Conservation (phyloP, 2,888 invertebrate species). For the Tiphia femorata region DNA sequence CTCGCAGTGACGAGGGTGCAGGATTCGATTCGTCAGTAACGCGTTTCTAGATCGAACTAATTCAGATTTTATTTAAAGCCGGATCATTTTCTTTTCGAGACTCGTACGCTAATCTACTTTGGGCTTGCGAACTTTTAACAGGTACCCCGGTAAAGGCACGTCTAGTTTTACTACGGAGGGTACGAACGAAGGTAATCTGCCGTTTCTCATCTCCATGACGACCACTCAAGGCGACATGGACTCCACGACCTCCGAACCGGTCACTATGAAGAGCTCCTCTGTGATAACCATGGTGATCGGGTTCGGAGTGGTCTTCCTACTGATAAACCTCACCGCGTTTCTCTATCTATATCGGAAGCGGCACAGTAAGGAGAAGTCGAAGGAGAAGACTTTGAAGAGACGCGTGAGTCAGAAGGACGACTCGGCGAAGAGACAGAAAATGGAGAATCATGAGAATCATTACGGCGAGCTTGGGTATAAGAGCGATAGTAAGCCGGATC, state of each 20-base stretch:
- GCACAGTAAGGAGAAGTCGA: constrained; percentile 72
- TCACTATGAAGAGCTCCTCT: constrained; percentile 51
- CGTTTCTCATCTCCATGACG: constrained; percentile 13
- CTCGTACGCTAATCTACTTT: too few species aligned
- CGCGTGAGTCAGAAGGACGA: constrained; percentile 71
- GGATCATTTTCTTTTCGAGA: too few species aligned
- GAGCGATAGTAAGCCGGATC: constrained; percentile 66
- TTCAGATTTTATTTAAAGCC: too few species aligned
- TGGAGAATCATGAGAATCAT: constrained; percentile 69
- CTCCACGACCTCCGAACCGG: constrained; percentile 26
- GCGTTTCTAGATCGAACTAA: too few species aligned
- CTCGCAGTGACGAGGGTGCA: too few species aligned
- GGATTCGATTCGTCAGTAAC: too few species aligned
- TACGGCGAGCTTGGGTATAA: constrained; percentile 71
- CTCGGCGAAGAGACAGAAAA: constrained; percentile 60
- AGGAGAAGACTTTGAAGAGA: constrained; percentile 70
- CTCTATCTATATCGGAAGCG: constrained; percentile 78
- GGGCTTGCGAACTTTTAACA: too few species aligned
- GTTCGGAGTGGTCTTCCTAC: constrained; percentile 78
- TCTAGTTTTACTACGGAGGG: constrained; percentile 10
- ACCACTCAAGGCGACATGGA: constrained; percentile 13
- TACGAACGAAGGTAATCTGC: constrained; percentile 12
- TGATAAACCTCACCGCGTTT: constrained; percentile 80
- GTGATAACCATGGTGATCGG: constrained; percentile 69
- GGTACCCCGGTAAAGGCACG: too few species aligned